These are phyloP conservation scores for Orthonychiurus folsomi DNA, from an alignment of 2,888 invertebrate genomes.

Conservation along the genomic window DNA sequence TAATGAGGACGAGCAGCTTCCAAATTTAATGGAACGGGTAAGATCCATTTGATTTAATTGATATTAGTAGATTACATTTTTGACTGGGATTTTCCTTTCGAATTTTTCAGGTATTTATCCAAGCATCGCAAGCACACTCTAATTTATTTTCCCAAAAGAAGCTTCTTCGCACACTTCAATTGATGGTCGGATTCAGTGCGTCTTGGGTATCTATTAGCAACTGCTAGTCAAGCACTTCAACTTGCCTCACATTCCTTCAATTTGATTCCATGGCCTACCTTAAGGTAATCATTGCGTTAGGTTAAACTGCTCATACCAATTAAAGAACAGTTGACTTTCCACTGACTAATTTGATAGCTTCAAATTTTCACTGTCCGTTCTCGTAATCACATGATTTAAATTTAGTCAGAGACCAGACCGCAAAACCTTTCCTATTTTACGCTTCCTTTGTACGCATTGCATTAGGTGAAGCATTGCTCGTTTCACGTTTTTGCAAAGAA, in stretches of 20 bases:
- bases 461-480: no score
- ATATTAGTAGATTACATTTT: neutral
- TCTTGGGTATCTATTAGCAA: constrained; percentile 62
- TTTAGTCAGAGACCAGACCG: neutral
- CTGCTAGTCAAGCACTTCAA: constrained; percentile 52
- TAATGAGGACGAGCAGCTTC: constrained; percentile 70
- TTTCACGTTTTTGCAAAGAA: no score
- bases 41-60: constrained; percentile 10
- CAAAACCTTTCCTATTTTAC: neutral
- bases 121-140: constrained; percentile 61
- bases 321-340: no score
- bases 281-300: neutral
- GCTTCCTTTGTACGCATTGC: neutral
- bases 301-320: no score
- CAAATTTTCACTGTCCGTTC: no score
- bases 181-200: constrained; percentile 59
- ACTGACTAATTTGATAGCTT: no score
- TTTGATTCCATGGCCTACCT: constrained; percentile 10
- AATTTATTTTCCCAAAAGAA: constrained; percentile 59
- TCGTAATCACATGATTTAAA: neutral
- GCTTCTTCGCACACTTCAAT: constrained; percentile 61
- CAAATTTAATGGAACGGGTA: constrained; percentile 72
- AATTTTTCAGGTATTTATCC: constrained; percentile 59
- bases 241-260: constrained; percentile 23
- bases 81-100: neutral